Base-by-base conservation (phyloP, 2,888 invertebrate genomes). In the Chironomus riparius region DNA sequence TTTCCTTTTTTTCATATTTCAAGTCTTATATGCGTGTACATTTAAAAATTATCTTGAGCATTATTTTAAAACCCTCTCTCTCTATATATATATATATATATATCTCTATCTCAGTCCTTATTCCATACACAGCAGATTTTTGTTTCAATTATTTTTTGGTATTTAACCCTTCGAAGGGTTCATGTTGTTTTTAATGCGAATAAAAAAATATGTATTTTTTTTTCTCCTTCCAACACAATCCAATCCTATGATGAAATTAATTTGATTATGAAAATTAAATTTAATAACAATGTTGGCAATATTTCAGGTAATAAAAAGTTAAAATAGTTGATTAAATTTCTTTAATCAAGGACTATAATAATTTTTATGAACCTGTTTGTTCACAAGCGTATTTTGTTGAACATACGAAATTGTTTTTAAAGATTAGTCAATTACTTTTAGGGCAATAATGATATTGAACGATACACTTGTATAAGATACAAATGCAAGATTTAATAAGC, bases 241-340 rank as follows among this genome's bases (percentile, higher is more conserved):
- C 65, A 21, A 15, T 12, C 56, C n/a, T 28, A 18, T 47, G 71
- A 72, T 47, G 38, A 72, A 72, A 72, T 72, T 72, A 72, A 72
- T 62, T 72, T 72, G 72, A 72, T 72, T 72, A 72, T 18, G 72
- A 62, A 62, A 22, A 72, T 72, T 72, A 72, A 72, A 72, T 47
- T 62, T 72, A 72, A 72, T 72, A 47, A 48, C 48, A 22, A 22
- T 72, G 72, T 62, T 62, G 72, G 72, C 72, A 72, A 72, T 72
- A 72, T 72, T 72, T 72, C 72, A 72, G 72, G 72, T 72, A 72
- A 72, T 72, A 72, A 72, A 72, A 72, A 62, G 61, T 72, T 50
- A 72, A 72, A 72, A 72, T 72, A 62, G 72, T 22, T 50, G 62
- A 24, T 62, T 61, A 38, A 21, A 13, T 21, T 24, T n/a, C 21